A percentile compares a stretch with the other conserved stretches of the same genome.
Conservation (phyloP, 2,888 invertebrate genomes). For the Lasiommata megera region DNA sequence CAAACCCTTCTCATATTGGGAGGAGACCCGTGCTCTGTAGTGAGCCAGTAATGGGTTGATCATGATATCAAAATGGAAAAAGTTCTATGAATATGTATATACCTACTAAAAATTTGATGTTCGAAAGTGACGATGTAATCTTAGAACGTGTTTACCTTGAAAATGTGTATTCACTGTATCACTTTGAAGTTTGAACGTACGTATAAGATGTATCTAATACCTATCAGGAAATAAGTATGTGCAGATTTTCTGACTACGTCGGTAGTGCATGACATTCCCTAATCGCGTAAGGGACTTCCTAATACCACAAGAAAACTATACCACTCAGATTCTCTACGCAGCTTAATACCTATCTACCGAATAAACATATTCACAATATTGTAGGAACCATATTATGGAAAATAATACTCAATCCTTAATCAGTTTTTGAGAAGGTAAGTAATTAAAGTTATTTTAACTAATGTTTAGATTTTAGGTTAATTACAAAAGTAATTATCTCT, state of each 20-base stretch:
- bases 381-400: neutral
- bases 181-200: slow-evolving; percentile 9
- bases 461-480: slow-evolving; percentile 14
- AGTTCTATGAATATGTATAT: too few relatives aligned
- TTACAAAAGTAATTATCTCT: slow-evolving; percentile 4
- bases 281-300: too few relatives aligned
- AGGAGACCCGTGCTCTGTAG: too few relatives aligned
- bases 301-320: too few relatives aligned
- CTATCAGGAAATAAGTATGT: neutral
- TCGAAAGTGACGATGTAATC: slow-evolving; percentile 10
- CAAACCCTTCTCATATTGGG: too few relatives aligned
- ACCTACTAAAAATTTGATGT: neutral
- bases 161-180: slow-evolving; percentile 2
- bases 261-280: too few relatives aligned
- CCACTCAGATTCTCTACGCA: too few relatives aligned
- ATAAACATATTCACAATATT: too few relatives aligned
- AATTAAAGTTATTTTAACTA: neutral
- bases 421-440: neutral
- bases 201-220: neutral
- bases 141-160: slow-evolving; percentile 13
- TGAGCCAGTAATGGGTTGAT: too few relatives aligned
- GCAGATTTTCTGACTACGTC: too few relatives aligned
- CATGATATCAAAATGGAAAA: too few relatives aligned
- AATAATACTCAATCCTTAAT: neutral
- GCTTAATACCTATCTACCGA: too few relatives aligned